Evolutionary conservation across 2,888 invertebrate species (phyloP), one percentile per base, ranked within the genome.

Genomic region (Melipona beecheii): DNA sequence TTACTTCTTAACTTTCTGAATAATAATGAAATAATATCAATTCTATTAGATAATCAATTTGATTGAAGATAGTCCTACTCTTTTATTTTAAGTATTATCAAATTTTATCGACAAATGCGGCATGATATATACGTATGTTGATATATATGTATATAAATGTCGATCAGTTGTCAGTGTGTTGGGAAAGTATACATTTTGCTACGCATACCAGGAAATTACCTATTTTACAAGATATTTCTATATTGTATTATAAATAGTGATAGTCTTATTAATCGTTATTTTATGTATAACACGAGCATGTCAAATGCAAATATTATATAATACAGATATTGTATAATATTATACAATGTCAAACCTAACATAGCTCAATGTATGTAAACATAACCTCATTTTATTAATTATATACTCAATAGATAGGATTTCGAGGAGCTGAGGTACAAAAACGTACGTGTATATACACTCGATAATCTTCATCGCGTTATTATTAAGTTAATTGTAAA

Each of bases 311-410:
- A n/a, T 27, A 24, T 11, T 21, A 15, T 15, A 36, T 19, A 31
- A 11, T 31, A 58, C 13, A 36, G 27, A 31, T 62, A 11, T 27
- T 36, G n/a, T n/a, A 43, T 43, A 43, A 60, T 31, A 50, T 31
- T n/a, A 49, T n/a, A 73, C 9, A 21, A 17, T 49, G 15, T 49
- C 21, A 75, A 49, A 17, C 9, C 27, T 58, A n/a, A 58, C 24
- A 58, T 58, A 15, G 15, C 4, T n/a, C 15, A 58, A 58, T 58
- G n/a, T n/a, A 15, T 58, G 56, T 58, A 58, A 58, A 58, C 56
- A 58, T 58, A 81, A 81, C 81, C 79, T 78, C 1, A 49, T 11
- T 6, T n/a, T 31, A 17, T 24, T 4, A 50, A 21, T n/a, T 17
- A 31, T 52, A 24, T 27, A 17, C 68, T 58, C 17, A 19, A 27